Evolutionary conservation across 2,113 vertebrate species (phyloP), one percentile per base, ranked within the genome.

Genomic region (Emydura subglobosa): DNA sequence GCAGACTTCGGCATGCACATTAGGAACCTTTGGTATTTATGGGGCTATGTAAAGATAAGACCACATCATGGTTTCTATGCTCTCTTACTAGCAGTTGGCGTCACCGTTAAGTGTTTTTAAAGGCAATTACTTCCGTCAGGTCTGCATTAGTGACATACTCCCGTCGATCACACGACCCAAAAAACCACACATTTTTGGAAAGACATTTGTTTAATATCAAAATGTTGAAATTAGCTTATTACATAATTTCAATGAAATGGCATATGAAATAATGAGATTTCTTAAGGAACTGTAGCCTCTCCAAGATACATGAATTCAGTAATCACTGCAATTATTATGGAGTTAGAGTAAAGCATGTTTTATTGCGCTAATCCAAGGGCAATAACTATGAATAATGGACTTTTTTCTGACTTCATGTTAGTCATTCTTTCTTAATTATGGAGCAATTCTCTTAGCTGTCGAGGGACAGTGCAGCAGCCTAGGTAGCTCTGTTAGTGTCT

Each of bases 291-390:
- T 95, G 82, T 85, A 98, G 97, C 97, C 95, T 98, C 96, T 94
- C 96, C 96, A 95, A 97, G 97, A 97, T 96, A 97, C 95, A 97
- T 95, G 96, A 96, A 98, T 97, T 97, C 95, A 95, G 96, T 98
- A 97, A 97, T 97, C 98, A 97, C 97, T 95, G 96, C 98, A 98
- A 98, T 98, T 98, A 98, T 98, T 97, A 97, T 97, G 93, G 98
- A 96, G 95, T 98, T 98, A 97, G 92, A 98, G 95, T 98, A 98
- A 98, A 98, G 96, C 97, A 98, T 98, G 95, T 96, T 97, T 98
- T 98, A 82, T 21, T 87, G 94, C 97, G 96, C 92, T 98, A 97
- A 98, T 97, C 98, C 97, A 95, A 83, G 94, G 94, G 94, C 97
- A 98, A 25, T 97, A 98, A 98, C 92, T 97, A 97, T 98, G 97